Evolutionary conservation across 2,113 vertebrate species (phyloP), one percentile per base, ranked within the genome.

Genomic region (Rhinoptilus africanus): DNA sequence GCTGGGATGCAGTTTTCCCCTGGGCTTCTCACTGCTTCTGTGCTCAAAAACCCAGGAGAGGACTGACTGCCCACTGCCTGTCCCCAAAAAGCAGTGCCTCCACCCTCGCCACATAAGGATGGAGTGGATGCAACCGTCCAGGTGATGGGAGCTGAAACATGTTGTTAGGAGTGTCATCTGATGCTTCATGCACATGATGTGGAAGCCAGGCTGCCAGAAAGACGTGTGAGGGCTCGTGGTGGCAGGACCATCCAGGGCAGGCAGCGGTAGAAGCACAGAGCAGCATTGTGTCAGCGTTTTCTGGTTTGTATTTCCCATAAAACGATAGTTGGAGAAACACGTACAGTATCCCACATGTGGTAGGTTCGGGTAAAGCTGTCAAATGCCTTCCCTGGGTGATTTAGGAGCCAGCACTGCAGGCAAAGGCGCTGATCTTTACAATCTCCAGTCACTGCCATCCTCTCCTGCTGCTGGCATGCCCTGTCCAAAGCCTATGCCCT

Each of bases 141-240:
- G 26, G 45, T 48, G 53, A 62, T 34, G 26, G 59, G 62, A 85
- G 8, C 22, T 3, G 5, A 88, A 67, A 26, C 2, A 1, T 10
- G 7, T 12, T 56, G 10, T 85, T 68, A 75, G 16, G 0, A 1
- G 18, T n/a, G 9, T 59, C 16, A 37, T 34, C 60, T 14, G 60
- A 20, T 32, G 50, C 50, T 45, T 41, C 32, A 6, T 15, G 34
- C 0, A 1, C 21, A 9, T 9, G 22, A 6, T 59, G 28, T 15
- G 48, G 43, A 81, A 78, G 28, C 14, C 37, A 66, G 30, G 18
- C 53, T 85, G 50, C 57, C 10, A 8, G 53, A 79, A 6, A 0
- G 2, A 14, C 9, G 4, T 2, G 1, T 2, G 8, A 69, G 67
- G 54, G 26, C 47, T 53, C 8, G 0, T 6, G 41, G 21, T 8